Evolutionary conservation across 2,888 invertebrate genomes (phyloP), one percentile per base, ranked within the genome.

Genomic region (Plagodis pulveraria): DNA sequence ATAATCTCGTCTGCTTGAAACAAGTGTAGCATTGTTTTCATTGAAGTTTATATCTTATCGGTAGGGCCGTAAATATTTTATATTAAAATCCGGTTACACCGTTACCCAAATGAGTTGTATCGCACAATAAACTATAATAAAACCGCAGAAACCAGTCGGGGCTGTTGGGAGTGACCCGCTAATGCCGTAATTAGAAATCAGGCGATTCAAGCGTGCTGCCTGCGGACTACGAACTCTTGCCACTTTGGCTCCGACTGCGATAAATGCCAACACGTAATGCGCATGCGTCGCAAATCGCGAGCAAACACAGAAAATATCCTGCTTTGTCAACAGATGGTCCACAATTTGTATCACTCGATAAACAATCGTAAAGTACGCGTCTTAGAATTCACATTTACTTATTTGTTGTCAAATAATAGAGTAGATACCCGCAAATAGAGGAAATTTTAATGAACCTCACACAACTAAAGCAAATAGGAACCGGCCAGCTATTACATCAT

Each of bases 141-240:
- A 77, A 69, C 55, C 64, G 52, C 54, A 44, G 46, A 52, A 71
- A 67, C 68, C 56, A 60, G 68, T 70, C 56, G 42, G 9, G 48
- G 22, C 22, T 22, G 22, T 5, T 36, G 40, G 40, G 40, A 43
- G 49, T 57, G 57, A 54, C 55, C 61, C 35, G 60, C 55, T 58
- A 62, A 57, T 69, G 65, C 67, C 69, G 69, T 77, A 73, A 78
- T 80, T 79, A 79, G 77, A 79, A 80, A 79, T 77, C 77, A 66
- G 67, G 63, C 69, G 66, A 51, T 51, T 54, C 59, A 65, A 68
- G n/a, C 50, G 55, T 10, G 47, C 46, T 8, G 32, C 7, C 9
- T 41, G 41, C 12, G 42, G 6, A 10, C 38, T 38, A 1, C 40
- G 40, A 8, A 40, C 10, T 40, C 40, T 40, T 5, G 42, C 12